These are phyloP conservation scores for Gari tellinella DNA, from an alignment of 2,888 invertebrate species.

Conservation along the genomic window DNA sequence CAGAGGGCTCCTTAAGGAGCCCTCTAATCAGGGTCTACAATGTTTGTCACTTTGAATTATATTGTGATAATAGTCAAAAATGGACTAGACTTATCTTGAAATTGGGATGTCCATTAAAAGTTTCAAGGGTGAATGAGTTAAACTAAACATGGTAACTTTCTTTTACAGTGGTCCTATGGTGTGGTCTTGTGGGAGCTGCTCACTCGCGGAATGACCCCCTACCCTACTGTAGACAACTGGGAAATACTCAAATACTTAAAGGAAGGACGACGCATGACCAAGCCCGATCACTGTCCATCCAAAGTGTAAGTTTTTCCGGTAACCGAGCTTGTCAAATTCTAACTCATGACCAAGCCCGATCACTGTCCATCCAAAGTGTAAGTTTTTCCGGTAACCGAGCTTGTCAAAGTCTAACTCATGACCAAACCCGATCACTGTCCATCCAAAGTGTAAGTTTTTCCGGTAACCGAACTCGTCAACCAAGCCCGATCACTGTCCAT, in stretches of 20 bases:
- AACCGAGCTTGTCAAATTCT: too few species aligned
- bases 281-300: slow-evolving; percentile 84
- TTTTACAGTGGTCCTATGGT: slow-evolving; percentile 84
- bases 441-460: slow-evolving; percentile 78
- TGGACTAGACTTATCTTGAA: too few species aligned
- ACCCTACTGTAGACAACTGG: slow-evolving; percentile 84
- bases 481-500: slow-evolving; percentile 84
- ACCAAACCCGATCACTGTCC: slow-evolving; percentile 84
- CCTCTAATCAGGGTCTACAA: too few species aligned
- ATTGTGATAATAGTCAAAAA: too few species aligned
- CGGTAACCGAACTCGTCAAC: slow-evolving; percentile 39
- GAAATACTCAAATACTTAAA: slow-evolving; percentile 84
- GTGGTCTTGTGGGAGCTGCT: slow-evolving; percentile 85
- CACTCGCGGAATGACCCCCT: slow-evolving; percentile 84
- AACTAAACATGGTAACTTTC: too few species aligned
- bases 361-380: slow-evolving; percentile 84
- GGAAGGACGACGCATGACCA: slow-evolving; percentile 82
- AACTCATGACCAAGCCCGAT: slow-evolving; percentile 83
- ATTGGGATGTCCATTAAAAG: too few species aligned
- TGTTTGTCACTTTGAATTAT: too few species aligned
- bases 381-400: slow-evolving; percentile 29
- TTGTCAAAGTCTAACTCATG: too few species aligned
- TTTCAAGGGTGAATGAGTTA: too few species aligned
- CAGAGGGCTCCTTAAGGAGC: too few species aligned
- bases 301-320: slow-evolving; percentile 74